A percentile compares a stretch with the other conserved stretches of the same genome.
phyloP scores from a whole-genome alignment of 1,140 invertebrate species.

The Philopotamus ludificatus region DNA sequence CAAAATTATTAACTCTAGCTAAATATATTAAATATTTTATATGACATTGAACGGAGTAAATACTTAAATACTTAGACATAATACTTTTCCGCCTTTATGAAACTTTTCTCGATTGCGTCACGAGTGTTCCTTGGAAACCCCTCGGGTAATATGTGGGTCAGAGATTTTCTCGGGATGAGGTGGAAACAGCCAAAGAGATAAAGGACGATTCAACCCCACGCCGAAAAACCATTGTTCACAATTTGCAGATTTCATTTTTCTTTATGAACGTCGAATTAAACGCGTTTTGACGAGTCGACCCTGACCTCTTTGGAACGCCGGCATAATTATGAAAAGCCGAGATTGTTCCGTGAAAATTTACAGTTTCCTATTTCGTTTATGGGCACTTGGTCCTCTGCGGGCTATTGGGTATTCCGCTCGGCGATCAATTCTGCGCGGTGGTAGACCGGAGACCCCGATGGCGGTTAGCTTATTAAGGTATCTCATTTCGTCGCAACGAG shows the following conservation, averaged over 20 bases:
- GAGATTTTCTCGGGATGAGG: background rate
- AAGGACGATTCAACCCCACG: background rate
- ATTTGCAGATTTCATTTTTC: too few species aligned
- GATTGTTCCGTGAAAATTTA: too few species aligned
- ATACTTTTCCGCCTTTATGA: conserved; percentile 21
- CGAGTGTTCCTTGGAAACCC: background rate
- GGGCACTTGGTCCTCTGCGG: too few species aligned
- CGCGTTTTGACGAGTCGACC: too few species aligned
- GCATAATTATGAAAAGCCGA: too few species aligned
- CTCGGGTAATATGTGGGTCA: background rate
- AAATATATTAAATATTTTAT: too few species aligned
- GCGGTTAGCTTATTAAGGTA: background rate
- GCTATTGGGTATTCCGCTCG: too few species aligned
- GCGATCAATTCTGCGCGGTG: background rate
- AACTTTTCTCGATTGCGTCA: conserved; percentile 16
- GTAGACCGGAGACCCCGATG: background rate
- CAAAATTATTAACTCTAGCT: too few species aligned
- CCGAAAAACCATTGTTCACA: background rate
- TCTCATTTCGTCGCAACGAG: background rate
- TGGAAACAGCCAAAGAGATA: background rate
- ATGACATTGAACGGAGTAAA: background rate
- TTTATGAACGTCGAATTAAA: too few species aligned
- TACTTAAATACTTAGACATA: conserved; percentile 18
- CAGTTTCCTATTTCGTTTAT: too few species aligned
- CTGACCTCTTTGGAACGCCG: too few species aligned